These are phyloP conservation scores for Dufourea novaeangliae DNA, from an alignment of 1,140 invertebrate genomes.

Conservation along the genomic window DNA sequence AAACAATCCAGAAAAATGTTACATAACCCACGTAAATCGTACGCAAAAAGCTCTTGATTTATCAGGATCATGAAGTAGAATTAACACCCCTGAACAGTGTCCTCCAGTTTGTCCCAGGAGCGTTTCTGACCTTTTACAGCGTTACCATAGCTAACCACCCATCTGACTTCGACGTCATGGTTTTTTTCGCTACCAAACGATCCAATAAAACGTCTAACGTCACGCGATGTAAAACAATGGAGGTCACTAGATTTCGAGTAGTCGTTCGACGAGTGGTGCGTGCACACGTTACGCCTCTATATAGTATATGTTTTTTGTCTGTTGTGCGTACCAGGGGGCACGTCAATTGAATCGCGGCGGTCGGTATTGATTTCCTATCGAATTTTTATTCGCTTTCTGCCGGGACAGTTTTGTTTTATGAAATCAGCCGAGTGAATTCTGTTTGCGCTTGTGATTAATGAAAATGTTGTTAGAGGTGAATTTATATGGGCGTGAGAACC, in stretches of 20 bases:
- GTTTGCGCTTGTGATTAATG: slow-evolving; percentile 26
- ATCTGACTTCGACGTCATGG: no score
- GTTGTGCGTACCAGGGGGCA: slow-evolving; percentile 23
- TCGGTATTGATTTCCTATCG: slow-evolving; percentile 45
- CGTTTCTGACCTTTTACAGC: no score
- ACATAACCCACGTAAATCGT: no score
- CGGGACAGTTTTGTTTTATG: neutral
- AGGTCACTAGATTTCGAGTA: slow-evolving; percentile 13
- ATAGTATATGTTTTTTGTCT: neutral
- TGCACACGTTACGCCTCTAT: neutral
- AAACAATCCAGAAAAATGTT: no score
- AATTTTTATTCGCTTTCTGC: slow-evolving; percentile 38
- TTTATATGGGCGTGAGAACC: slow-evolving; percentile 4
- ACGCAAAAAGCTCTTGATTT: no score
- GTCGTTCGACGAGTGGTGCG: neutral
- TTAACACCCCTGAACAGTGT: no score
- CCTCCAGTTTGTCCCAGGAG: no score
- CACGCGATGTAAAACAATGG: neutral
- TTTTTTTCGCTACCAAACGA: no score
- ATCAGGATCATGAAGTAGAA: no score
- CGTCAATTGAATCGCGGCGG: slow-evolving; percentile 25
- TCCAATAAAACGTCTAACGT: slow-evolving; percentile 9
- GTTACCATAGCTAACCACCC: no score
- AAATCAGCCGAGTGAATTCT: slow-evolving; percentile 16
- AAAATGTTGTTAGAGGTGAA: slow-evolving; percentile 27